These are phyloP conservation scores for Caenorhabditis sinica DNA, from an alignment of 2,888 invertebrate species.

Conservation along the genomic window DNA sequence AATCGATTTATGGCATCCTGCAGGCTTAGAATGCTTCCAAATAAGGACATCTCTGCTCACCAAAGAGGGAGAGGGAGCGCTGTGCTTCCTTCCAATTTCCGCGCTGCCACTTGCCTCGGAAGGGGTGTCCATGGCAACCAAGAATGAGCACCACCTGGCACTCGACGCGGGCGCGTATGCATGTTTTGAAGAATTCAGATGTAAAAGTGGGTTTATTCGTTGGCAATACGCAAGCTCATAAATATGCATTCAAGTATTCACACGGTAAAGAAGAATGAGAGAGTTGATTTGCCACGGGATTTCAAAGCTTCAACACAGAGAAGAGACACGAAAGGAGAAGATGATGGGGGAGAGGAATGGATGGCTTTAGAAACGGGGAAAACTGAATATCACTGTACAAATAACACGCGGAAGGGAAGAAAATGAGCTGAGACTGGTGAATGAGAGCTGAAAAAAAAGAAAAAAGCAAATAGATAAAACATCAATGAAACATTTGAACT, in stretches of 20 bases:
- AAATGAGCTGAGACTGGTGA: background rate
- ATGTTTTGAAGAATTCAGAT: background rate
- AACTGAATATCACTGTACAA: conserved; percentile 36
- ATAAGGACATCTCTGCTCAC: conserved; percentile 61
- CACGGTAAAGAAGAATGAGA: conserved; percentile 14
- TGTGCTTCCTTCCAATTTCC: conserved; percentile 3
- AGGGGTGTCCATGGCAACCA: conserved; percentile 57
- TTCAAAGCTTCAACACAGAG: conserved; percentile 32
- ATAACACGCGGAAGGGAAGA: conserved; percentile 28
- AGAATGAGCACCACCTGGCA: conserved; percentile 38
- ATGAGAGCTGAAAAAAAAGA: background rate
- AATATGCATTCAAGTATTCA: conserved; percentile 60
- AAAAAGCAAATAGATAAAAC: conserved; percentile 2
- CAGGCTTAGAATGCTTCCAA: conserved; percentile 67
- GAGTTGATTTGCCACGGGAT: conserved; percentile 10
- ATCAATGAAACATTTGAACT: conserved; percentile 4
- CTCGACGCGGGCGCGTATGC: background rate
- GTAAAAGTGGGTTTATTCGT: conserved; percentile 43
- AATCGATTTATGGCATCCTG: conserved; percentile 69
- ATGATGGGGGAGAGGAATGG: conserved; percentile 1
- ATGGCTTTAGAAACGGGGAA: conserved; percentile 9
- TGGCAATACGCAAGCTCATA: conserved; percentile 52
- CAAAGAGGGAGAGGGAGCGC: background rate
- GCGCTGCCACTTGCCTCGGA: conserved; percentile 2
- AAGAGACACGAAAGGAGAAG: conserved; percentile 20